phyloP scores from a whole-genome alignment of 2,797 vertebrate species.

The Catharus ustulatus region DNA sequence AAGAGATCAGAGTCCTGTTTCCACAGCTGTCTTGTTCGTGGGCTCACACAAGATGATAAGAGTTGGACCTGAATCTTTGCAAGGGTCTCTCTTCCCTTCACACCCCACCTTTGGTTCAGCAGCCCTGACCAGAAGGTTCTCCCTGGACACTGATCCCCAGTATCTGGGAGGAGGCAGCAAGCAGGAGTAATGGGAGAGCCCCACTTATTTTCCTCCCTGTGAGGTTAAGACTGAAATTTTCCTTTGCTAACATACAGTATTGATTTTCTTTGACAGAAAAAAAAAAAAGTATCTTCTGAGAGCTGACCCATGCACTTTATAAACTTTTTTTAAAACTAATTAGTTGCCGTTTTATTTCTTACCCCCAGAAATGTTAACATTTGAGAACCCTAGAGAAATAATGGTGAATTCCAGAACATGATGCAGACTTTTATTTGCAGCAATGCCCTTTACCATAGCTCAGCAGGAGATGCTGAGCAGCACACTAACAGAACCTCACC shows the following conservation, averaged over 20 bases:
- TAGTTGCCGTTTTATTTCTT: background rate
- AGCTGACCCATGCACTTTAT: background rate
- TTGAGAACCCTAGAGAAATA: background rate
- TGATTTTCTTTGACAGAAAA: background rate
- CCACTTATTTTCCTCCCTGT: background rate
- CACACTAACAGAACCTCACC: background rate
- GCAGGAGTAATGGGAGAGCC: background rate
- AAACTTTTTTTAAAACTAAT: fast-evolving
- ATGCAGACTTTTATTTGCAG: background rate
- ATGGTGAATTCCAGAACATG: background rate
- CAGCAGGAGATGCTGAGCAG: background rate
- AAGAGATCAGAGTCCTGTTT: background rate
- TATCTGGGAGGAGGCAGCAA: background rate
- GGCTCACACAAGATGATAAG: background rate
- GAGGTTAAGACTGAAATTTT: background rate
- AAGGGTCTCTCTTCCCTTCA: background rate
- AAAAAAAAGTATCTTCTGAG: background rate
- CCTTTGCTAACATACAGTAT: background rate
- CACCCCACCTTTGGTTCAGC: background rate
- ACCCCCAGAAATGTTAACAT: background rate
- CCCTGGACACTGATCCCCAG: background rate
- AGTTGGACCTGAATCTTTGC: background rate
- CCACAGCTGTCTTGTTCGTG: background rate
- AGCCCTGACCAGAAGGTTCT: background rate
- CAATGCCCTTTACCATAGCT: background rate